Evolutionary conservation across 2,888 invertebrate genomes (phyloP).

Genomic region (Cybosia mesomella): DNA sequence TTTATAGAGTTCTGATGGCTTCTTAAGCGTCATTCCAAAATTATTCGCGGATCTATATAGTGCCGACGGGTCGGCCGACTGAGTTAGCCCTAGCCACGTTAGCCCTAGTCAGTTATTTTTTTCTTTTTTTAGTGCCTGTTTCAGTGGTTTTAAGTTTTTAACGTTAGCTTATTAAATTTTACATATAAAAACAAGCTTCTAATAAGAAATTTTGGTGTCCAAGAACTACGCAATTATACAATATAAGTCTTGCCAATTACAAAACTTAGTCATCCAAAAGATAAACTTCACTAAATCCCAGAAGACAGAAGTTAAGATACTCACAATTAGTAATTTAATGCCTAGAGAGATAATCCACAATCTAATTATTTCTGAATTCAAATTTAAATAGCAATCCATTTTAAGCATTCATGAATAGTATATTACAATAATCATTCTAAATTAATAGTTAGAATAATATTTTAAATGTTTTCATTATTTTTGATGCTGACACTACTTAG

Average conservation of each 20-base stretch:
- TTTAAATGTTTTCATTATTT: not conserved
- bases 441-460: not conserved
- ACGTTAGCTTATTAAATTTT: no score
- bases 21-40: no score
- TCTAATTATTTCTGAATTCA: not conserved
- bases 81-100: no score
- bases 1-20: no score
- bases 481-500: no score
- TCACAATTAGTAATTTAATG: constrained; percentile 9
- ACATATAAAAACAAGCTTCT: no score
- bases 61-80: no score
- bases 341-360: not conserved
- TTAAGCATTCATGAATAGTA: not conserved
- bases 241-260: not conserved
- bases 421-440: not conserved
- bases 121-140: no score
- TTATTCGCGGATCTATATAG: no score
- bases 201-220: no score
- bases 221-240: not conserved
- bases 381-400: not conserved
- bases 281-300: not conserved
- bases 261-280: not conserved
- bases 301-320: constrained; percentile 1
- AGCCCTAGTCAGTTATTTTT: no score
- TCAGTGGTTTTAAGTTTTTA: no score